A percentile compares a stretch with the other conserved stretches of the same genome.
Evolutionary conservation across 1,140 invertebrate genomes (phyloP).

Genomic region (Magallana angulata): DNA sequence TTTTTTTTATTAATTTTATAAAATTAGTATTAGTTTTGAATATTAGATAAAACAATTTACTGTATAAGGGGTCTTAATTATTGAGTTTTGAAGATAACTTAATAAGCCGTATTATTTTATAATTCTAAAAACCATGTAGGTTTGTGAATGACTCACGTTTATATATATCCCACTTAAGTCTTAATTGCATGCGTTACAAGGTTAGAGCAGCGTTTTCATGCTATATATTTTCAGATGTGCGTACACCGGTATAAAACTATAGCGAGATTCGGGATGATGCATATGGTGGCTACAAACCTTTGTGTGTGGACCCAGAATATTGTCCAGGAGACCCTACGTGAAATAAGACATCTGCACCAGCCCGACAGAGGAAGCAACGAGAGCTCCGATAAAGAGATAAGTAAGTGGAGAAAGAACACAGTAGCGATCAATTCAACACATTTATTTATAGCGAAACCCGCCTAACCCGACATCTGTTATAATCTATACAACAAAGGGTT

Average conservation of each 20-base stretch:
- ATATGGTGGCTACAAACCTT: slow-evolving; percentile 96
- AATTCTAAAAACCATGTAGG: no score
- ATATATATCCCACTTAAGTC: no score
- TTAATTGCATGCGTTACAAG: no score
- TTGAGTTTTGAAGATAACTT: no score
- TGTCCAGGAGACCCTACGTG: slow-evolving; percentile 65
- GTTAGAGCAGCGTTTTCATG: background rate
- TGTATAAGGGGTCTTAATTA: no score
- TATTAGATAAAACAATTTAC: no score
- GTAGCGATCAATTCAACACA: background rate
- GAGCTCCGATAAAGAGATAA: background rate
- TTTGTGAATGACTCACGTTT: no score
- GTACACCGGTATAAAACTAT: slow-evolving; percentile 87
- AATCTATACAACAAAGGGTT: background rate
- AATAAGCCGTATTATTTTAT: no score
- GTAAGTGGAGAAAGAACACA: background rate
- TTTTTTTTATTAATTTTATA: no score
- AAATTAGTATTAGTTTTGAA: no score
- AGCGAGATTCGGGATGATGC: slow-evolving; percentile 97
- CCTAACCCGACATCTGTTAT: background rate
- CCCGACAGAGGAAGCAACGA: background rate
- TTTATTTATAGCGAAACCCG: background rate
- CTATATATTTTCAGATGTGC: slow-evolving; percentile 66
- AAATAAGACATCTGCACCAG: slow-evolving; percentile 43
- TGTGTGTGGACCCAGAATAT: slow-evolving; percentile 86